Conservation (phyloP, 2,113 vertebrate genomes). For the Podarcis cretensis region DNA sequence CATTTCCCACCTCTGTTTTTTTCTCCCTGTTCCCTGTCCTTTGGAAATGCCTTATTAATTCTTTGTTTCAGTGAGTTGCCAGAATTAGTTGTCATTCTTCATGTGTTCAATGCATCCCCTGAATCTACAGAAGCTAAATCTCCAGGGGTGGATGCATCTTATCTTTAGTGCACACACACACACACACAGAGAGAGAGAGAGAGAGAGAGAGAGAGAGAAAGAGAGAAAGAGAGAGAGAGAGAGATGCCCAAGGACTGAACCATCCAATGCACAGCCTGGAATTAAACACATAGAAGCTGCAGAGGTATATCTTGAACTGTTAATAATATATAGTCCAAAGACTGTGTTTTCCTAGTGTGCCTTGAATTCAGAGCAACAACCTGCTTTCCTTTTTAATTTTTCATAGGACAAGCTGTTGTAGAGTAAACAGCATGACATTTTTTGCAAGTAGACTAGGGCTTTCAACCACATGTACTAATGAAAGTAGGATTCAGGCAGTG, state of each 20-base stretch:
- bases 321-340: background rate
- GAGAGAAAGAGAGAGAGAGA: no score
- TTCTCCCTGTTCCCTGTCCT: no score
- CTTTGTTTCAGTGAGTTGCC: no score
- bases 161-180: background rate
- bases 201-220: no score
- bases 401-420: background rate
- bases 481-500: background rate
- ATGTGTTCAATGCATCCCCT: no score
- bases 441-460: background rate
- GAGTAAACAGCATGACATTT: background rate
- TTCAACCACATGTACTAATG: background rate
- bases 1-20: no score
- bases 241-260: background rate
- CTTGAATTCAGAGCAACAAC: background rate
- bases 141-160: background rate
- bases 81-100: no score
- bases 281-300: background rate
- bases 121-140: background rate
- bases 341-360: background rate
- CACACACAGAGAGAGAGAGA: background rate
- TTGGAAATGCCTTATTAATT: no score
- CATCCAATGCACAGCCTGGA: background rate
- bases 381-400: background rate
- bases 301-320: background rate